Base-by-base conservation (phyloP, 1,140 invertebrate genomes). In the Pygmarrhopalites habei region DNA sequence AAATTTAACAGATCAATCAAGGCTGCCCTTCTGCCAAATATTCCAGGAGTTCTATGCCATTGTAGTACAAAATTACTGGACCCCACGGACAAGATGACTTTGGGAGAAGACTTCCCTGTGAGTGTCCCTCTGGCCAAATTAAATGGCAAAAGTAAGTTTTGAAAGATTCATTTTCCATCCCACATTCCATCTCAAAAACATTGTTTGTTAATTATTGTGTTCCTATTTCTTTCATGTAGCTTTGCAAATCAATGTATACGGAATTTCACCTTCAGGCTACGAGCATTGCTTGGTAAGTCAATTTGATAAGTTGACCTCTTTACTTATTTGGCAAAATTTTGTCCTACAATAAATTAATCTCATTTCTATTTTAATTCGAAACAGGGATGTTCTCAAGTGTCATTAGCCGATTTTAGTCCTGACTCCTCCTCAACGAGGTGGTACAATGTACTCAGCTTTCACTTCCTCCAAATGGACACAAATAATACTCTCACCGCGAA, bases 351-450 rank as follows among this genome's bases (percentile, higher is more conserved):
- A n/a, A n/a, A n/a, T n/a, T n/a, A n/a, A n/a, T n/a, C n/a, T n/a
- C n/a, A n/a, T n/a, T n/a, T n/a, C n/a, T n/a, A n/a, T n/a, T 51
- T 29, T 15, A 61, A 28, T 3, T 35, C 51, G 72, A 72, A 77
- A 14, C 76, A 96, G 92, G 93, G 92, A 73, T 93, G 89, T 75
- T 87, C 89, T 58, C 92, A 95, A 85, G 89, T 96, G 60, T 95
- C 92, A 74, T 79, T 97, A 70, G 93, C 93, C 58, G 92, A 96
- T 77, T 97, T 95, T 74, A 88, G 88, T 74, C 83, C 88, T 1
- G 87, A 91, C 64, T 81, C 81, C 15, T 83, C 86, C 26, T 86
- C 85, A 19, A 81, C 88, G 26, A 90, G 90, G 75, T 97, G 93
- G 94, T 96, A 96, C 79, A 96, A 96, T 74, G 87, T 96, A 58